Percentiles rank a stretch among this genome's conserved stretches.
Evolutionary conservation across 2,797 vertebrate species (phyloP).

Genomic region (Diglossa cyanea): DNA sequence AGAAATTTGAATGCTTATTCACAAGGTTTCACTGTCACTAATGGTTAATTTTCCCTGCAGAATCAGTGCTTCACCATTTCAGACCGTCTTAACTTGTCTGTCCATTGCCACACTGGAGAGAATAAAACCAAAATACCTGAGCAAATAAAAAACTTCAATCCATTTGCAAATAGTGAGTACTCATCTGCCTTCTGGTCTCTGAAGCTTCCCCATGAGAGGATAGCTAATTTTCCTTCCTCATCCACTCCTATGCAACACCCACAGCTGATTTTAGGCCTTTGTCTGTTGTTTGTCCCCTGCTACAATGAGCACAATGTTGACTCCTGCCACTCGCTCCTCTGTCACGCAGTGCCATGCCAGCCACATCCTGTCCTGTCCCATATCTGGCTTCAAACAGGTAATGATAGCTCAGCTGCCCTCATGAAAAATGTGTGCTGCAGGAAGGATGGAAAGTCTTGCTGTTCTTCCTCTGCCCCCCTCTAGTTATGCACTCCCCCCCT

Average conservation of each 20-base stretch:
- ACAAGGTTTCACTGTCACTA: neutral
- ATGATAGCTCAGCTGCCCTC: neutral
- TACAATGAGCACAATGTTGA: fast-evolving
- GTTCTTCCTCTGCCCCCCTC: neutral
- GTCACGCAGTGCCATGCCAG: neutral
- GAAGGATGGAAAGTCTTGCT: neutral
- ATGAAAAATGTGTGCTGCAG: neutral
- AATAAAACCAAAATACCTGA: neutral
- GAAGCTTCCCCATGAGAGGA: neutral
- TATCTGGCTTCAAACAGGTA: neutral
- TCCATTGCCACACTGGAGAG: constrained; percentile 33
- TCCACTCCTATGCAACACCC: neutral
- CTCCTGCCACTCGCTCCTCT: neutral
- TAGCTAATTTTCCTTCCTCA: neutral
- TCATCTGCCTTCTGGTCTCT: neutral
- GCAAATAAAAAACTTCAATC: constrained; percentile 9
- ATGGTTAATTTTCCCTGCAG: constrained; percentile 31
- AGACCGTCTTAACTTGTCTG: constrained; percentile 38
- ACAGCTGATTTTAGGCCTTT: neutral
- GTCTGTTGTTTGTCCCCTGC: neutral
- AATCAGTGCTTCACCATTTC: constrained; percentile 15
- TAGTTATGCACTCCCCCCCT: neutral
- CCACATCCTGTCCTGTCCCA: neutral
- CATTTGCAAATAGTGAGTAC: constrained; percentile 70
- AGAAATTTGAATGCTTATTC: neutral